Evolutionary conservation across 1,140 invertebrate genomes (phyloP).

Genomic region (Drosophila ogumai): DNA sequence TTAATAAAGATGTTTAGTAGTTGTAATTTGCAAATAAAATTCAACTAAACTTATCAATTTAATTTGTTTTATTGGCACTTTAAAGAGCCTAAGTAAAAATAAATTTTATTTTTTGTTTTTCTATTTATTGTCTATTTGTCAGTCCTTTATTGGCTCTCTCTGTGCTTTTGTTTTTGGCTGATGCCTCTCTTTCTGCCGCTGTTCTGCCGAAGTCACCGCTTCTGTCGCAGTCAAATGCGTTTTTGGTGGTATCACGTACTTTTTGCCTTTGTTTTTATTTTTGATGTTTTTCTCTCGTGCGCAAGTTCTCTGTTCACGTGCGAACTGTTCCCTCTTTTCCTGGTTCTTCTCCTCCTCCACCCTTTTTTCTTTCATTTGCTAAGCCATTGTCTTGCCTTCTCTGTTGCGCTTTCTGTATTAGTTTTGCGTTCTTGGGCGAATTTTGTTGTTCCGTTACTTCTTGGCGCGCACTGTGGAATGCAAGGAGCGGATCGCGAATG

Average conservation of each 20-base stretch:
- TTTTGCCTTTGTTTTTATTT: conserved; percentile 45
- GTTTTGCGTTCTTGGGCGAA: conserved; percentile 43
- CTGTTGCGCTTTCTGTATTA: conserved; percentile 40
- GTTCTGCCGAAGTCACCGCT: conserved; percentile 24
- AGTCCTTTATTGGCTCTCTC: conserved; percentile 30
- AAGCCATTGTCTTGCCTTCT: conserved; percentile 31
- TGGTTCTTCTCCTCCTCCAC: conserved; percentile 1
- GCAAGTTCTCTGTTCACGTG: conserved; percentile 60
- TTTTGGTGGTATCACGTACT: conserved; percentile 40
- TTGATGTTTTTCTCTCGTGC: conserved; percentile 64
- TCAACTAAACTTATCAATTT: background rate
- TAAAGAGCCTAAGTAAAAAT: background rate
- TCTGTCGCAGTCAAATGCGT: conserved; percentile 54
- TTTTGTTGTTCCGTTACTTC: conserved; percentile 29
- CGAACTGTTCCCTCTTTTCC: conserved; percentile 3
- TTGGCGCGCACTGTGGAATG: conserved; percentile 40
- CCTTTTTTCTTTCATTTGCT: conserved; percentile 3
- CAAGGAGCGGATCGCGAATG: background rate
- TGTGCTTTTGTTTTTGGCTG: conserved; percentile 46
- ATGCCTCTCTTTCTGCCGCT: background rate
- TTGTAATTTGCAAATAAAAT: background rate
- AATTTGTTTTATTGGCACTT: too few species aligned
- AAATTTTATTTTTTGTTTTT: background rate
- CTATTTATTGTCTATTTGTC: conserved; percentile 46
- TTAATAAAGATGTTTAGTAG: too few species aligned